Percentiles rank a stretch among this genome's conserved stretches.
Evolutionary conservation across 37 sponge, comb jelly and placozoan genomes (phyloP).

Genomic region (Aphrocallistes beatrix): DNA sequence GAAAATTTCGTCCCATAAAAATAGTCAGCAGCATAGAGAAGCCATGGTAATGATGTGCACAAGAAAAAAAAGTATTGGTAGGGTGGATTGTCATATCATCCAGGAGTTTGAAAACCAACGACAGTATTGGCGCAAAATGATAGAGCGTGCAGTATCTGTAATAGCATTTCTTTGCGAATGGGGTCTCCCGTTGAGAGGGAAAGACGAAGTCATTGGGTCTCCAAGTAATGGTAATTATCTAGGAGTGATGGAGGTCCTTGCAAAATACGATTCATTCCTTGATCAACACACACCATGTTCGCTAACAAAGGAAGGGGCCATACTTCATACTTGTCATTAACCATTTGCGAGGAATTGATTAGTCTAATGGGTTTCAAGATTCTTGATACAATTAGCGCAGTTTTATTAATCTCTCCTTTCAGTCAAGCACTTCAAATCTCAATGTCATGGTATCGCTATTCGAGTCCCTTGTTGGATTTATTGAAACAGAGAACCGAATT

Average conservation of each 20-base stretch:
- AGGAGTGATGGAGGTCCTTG: conserved; percentile 17
- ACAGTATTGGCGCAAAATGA: not conserved
- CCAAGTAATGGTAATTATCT: not conserved
- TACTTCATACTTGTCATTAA: not conserved
- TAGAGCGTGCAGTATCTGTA: conserved; percentile 12
- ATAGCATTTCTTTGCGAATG: conserved; percentile 12
- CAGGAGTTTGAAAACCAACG: conserved; percentile 2
- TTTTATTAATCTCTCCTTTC: conserved; percentile 15
- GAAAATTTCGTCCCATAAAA: not conserved
- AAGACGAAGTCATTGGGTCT: conserved; percentile 14
- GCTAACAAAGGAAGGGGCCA: not conserved
- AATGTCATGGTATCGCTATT: conserved; percentile 17
- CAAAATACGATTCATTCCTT: not conserved
- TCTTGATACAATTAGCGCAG: not conserved
- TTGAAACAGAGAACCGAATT: conserved; percentile 16
- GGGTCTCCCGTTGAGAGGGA: not conserved
- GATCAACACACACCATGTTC: conserved; percentile 11
- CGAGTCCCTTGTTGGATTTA: conserved; percentile 20
- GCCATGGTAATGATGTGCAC: not conserved
- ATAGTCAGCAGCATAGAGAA: conserved; percentile 16
- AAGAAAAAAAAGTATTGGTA: not conserved
- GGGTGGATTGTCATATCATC: not conserved
- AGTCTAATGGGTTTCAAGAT: not conserved
- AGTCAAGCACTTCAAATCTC: conserved; percentile 18
- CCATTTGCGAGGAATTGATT: conserved; percentile 5